Base-by-base conservation (phyloP, 2,797 vertebrate genomes). In the Eutrigla gurnardus region DNA sequence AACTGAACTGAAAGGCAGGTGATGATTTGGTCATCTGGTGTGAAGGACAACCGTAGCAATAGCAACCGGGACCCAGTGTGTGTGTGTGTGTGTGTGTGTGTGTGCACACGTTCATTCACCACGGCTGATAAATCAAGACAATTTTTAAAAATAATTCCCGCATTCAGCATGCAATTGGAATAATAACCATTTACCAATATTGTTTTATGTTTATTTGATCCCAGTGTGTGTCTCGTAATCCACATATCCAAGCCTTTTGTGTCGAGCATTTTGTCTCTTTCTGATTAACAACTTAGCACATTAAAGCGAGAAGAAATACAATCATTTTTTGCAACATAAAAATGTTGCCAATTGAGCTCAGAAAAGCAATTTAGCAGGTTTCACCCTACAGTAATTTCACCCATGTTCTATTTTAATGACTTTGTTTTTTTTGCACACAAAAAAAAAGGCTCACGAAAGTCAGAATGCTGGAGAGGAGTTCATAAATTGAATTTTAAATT, bases 401-500 rank as follows among this genome's bases (percentile, higher is more conserved):
- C 87, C 89, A 87, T 93, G 92, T 93, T 94, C 91, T 86, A 75
- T 91, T 91, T 91, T 94, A 94, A 94, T 94, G 90, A 92, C 89
- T 93, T 94, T 94, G 91, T 25, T 25, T 25, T 25, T 94, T 93
- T 94, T 93, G 88, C 69, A 70, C 83, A 80, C 91, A 85, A 81
- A 78, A n/a, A 60, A 60, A 59, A 33, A 59, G 50, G 80, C 85
- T 86, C 87, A 83, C 72, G 59, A 91, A 87, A 89, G 80, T 93
- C 83, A 66, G 85, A 83, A 76, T 62, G 50, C 81, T 88, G 86
- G 73, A 89, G 84, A 89, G 79, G 88, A 91, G 93, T 94, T 94
- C 86, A 93, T 94, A 93, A 94, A 94, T 94, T 94, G 90, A 94
- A 94, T 93, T 94, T 94, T 91, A 93, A 93, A 91, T 94, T 93